These are phyloP conservation scores for Anas platyrhynchos DNA, from an alignment of 2,113 vertebrate species.

Conservation along the genomic window DNA sequence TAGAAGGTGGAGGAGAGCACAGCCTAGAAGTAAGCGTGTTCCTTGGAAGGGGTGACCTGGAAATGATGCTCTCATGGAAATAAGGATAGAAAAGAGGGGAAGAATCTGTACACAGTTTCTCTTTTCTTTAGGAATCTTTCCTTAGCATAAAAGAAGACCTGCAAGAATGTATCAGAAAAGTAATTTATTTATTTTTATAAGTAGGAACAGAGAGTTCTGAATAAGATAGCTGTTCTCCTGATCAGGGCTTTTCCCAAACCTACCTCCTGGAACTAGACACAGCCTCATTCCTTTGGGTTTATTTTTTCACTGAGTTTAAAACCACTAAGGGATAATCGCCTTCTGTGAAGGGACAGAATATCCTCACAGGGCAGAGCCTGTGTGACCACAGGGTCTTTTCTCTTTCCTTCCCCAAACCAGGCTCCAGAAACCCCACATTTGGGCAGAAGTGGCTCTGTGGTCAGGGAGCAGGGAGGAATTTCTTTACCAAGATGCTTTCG, in stretches of 20 bases:
- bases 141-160: neutral
- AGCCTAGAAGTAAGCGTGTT: neutral
- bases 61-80: neutral
- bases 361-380: neutral
- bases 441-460: neutral
- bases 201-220: neutral
- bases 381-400: neutral
- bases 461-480: slow-evolving; percentile 4
- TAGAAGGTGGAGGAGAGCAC: neutral
- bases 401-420: neutral
- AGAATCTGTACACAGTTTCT: neutral
- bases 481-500: neutral
- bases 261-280: neutral
- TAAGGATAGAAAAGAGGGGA: neutral
- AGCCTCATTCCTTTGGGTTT: neutral
- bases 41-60: neutral
- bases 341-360: neutral
- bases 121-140: neutral
- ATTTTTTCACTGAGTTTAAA: neutral
- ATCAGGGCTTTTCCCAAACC: neutral
- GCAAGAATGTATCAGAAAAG: neutral
- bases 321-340: neutral
- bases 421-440: neutral
- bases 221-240: neutral
- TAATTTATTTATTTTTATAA: neutral